Conservation (phyloP, 2,888 invertebrate genomes). For the Drosophila infuscata region DNA sequence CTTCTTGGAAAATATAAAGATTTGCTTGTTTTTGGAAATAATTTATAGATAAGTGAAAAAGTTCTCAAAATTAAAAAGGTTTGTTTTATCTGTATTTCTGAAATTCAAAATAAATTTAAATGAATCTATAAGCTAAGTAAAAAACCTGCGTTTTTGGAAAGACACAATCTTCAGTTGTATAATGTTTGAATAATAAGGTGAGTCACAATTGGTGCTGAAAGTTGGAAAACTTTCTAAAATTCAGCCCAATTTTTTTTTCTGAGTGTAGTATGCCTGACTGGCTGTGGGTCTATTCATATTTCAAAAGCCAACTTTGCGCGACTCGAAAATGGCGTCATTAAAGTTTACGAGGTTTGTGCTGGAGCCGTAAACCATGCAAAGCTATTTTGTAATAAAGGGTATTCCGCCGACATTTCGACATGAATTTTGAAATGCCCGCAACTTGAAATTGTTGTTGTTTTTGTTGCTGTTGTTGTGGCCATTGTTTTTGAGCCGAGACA, state of each 20-base stretch:
- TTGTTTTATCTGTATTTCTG: neutral
- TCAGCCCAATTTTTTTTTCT: neutral
- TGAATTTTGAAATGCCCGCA: constrained; percentile 61
- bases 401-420: constrained; percentile 69
- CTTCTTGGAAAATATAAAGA: neutral
- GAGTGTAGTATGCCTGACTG: neutral
- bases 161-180: neutral
- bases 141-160: neutral
- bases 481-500: constrained; percentile 48
- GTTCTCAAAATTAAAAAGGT: neutral
- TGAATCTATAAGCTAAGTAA: no score
- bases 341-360: constrained; percentile 75
- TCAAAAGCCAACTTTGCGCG: constrained; percentile 78
- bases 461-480: constrained; percentile 42
- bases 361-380: constrained; percentile 72
- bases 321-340: constrained; percentile 78
- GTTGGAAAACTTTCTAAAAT: neutral
- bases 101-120: no score
- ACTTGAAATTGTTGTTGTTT: constrained; percentile 40
- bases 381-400: constrained; percentile 80
- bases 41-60: neutral
- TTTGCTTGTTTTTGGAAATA: neutral
- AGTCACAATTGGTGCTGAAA: neutral
- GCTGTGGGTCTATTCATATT: constrained; percentile 73
- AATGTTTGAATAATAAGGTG: neutral